phyloP scores from a whole-genome alignment of 2,797 vertebrate genomes.

The Enteromius argenteus region DNA sequence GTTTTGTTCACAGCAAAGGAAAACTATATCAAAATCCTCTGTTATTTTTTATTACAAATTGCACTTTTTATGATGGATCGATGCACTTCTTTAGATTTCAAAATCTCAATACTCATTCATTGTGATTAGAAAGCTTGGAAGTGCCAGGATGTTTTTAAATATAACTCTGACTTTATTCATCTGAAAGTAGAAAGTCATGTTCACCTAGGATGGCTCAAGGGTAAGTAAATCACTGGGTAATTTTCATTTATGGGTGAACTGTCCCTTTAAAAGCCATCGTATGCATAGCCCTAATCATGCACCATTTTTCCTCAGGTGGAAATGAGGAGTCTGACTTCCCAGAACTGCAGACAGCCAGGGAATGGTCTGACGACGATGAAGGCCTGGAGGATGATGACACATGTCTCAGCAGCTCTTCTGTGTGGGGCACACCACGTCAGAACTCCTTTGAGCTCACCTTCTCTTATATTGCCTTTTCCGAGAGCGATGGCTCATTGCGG shows the following conservation, averaged over 20 bases:
- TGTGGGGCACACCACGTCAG: constrained; percentile 87
- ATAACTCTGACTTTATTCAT: background rate
- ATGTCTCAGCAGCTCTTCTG: constrained; percentile 73
- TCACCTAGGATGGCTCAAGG: background rate
- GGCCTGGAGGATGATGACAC: constrained; percentile 67
- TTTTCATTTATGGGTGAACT: background rate
- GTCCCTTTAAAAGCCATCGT: background rate
- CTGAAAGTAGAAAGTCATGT: background rate
- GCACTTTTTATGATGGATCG: background rate
- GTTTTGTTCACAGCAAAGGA: background rate
- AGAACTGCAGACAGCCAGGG: constrained; percentile 87
- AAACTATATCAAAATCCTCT: background rate
- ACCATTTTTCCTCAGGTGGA: constrained; percentile 75
- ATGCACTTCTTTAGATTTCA: background rate
- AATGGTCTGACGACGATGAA: constrained; percentile 87
- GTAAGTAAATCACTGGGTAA: background rate
- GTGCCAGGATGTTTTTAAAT: background rate
- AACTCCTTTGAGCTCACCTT: constrained; percentile 87
- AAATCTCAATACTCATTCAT: background rate
- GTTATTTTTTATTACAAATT: background rate
- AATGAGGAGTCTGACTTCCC: constrained; percentile 89
- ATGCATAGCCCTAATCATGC: background rate
- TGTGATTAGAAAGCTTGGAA: background rate
- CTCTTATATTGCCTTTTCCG: constrained; percentile 90
- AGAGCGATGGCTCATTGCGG: constrained; percentile 66